A percentile compares a stretch with the other conserved stretches of the same genome.
Evolutionary conservation across 2,113 vertebrate species (phyloP).

Genomic region (Gyps fulvus): DNA sequence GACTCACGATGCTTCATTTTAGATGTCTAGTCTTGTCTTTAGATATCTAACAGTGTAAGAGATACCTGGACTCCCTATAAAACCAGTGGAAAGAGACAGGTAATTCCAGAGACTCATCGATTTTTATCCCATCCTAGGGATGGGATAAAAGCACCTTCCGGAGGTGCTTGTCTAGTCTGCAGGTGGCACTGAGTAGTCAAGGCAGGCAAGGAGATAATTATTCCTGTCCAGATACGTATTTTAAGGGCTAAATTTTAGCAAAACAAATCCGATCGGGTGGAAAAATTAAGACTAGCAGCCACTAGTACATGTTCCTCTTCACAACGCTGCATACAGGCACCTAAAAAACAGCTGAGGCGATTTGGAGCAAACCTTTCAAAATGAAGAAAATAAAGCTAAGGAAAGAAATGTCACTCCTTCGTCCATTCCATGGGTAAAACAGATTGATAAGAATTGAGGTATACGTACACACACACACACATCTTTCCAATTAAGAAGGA

Average conservation of each 20-base stretch:
- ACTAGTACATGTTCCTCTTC: not conserved
- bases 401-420: not conserved
- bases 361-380: not conserved
- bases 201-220: not conserved
- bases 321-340: not conserved
- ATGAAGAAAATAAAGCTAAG: not conserved
- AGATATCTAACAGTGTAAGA: not conserved
- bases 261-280: not conserved
- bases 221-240: not conserved
- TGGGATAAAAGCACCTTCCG: not conserved
- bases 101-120: not conserved
- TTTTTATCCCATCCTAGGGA: not conserved
- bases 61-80: not conserved
- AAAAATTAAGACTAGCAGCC: not conserved
- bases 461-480: not conserved
- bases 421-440: not conserved
- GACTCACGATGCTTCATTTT: not conserved
- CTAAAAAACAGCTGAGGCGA: not conserved
- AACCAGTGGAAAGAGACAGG: not conserved
- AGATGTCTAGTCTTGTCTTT: not conserved
- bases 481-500: constrained; percentile 39
- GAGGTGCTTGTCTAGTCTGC: not conserved
- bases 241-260: not conserved
- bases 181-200: not conserved
- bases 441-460: not conserved